Base-by-base conservation (phyloP, 2,797 vertebrate species). In the Amniataba percoides region DNA sequence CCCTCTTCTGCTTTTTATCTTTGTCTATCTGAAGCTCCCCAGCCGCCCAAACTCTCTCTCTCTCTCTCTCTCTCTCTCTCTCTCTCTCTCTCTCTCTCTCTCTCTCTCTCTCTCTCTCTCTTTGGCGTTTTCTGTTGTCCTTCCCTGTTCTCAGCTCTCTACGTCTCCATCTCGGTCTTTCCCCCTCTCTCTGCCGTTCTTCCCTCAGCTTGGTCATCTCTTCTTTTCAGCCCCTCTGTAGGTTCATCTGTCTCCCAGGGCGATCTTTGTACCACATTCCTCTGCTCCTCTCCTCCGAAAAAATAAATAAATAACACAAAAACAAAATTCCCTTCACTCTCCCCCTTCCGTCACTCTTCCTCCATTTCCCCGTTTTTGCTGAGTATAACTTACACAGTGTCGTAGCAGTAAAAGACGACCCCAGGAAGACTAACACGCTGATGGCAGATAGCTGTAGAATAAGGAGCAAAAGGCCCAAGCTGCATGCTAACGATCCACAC, bases 61-160 rank as follows among this genome's bases (percentile, higher is more conserved):
- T 86, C 82, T 31, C 66, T 83, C 86, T 86, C 82, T 31, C 66
- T 83, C 86, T 86, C 82, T 31, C 66, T 83, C 86, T 86, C 82
- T 31, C 66, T 83, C 86, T 86, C 82, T 31, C 2, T n/a, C 70
- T 73, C 59, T 40, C 2, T n/a, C 70, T 73, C 59, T 40, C 2
- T n/a, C 70, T 73, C 59, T 40, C 2, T n/a, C 70, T 73, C 59
- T 40, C 2, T n/a, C 70, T 73, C 66, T 83, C 86, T 86, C 82
- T 31, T 31, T 51, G 21, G 88, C 81, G 86, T 64, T 77, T 86
- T 80, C 78, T 45, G 46, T 65, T 69, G 60, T 84, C 77, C 83
- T 79, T 80, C 81, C 71, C 82, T 80, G 48, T 86, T 75, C 68
- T 69, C 75, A 61, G n/a, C 58, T 77, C 69, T 81, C 53, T 55